Base-by-base conservation (phyloP, 2,888 invertebrate genomes). In the Metellina segmentata region DNA sequence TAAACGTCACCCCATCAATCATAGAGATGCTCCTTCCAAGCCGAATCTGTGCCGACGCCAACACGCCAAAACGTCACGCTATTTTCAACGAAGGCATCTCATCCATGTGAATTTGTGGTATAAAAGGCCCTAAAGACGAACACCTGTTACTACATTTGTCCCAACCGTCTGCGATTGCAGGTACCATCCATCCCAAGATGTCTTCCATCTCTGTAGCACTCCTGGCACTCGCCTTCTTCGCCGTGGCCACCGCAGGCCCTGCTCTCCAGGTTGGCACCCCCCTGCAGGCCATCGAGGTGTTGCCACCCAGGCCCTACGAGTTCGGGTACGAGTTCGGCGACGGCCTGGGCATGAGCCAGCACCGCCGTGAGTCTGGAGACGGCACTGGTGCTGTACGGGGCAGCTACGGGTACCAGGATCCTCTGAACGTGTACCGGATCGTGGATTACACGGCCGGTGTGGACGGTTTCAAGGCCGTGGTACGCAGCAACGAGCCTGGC, bases 371-470 rank as follows among this genome's bases (percentile, higher is more conserved):
- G 72, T 72, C 72, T 7, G 19, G 48, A 6, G 49, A 71, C 11
- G 82, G 71, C 16, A 49, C n/a, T 19, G 71, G 82, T 19, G 16
- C 16, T 4, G 34, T 34, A 34, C 34, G 34, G 34, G 34, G 71
- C 6, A 20, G 7, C 8, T 81, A 74, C 19, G 81, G 88, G 61
- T 88, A 88, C 75, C 13, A 49, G 81, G 81, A 88, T 72, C 81
- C 88, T 11, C 34, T 49, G 7, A 75, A 69, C 34, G 61, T 88
- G 6, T 75, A 61, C 81, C 81, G 88, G 19, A 61, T 7, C 11
- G 88, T 88, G 20, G 88, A 88, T 48, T 88, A 88, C 49, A 88
- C 61, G 6, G 88, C 88, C 19, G 81, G 48, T 7, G 52, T 34
- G 1, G 81, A 88, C 20, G 88, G 88, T 1, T 88, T 81, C 69